A percentile compares a stretch with the other conserved stretches of the same genome.
Evolutionary conservation across 2,888 invertebrate species (phyloP).

Genomic region (Colletes collaris): DNA sequence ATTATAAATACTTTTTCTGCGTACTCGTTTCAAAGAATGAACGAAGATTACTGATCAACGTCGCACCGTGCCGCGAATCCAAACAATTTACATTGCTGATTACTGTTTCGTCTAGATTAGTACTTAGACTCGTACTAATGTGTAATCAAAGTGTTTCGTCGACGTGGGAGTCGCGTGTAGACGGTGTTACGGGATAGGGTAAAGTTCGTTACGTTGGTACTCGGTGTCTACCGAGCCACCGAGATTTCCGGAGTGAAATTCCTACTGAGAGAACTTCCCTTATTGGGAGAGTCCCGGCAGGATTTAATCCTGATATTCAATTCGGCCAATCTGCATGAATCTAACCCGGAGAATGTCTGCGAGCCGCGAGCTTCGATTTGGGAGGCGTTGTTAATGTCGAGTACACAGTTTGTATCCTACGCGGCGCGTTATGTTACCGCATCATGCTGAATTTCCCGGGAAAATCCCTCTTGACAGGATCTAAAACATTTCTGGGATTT

Average conservation of each 20-base stretch:
- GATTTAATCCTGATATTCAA: constrained; percentile 69
- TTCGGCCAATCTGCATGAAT: constrained; percentile 68
- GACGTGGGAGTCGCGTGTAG: constrained; percentile 17
- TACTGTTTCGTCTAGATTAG: constrained; percentile 36
- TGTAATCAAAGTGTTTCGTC: constrained; percentile 34
- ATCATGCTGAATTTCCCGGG: constrained; percentile 8
- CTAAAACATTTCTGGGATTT: constrained; percentile 54
- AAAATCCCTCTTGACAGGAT: constrained; percentile 18
- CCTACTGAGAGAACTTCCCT: constrained; percentile 53
- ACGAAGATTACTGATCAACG: not conserved
- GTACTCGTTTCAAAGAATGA: not conserved
- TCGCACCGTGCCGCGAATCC: constrained; percentile 4
- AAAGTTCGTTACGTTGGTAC: constrained; percentile 50
- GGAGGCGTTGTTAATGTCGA: constrained; percentile 16
- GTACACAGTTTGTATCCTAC: constrained; percentile 11
- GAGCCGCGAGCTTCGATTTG: constrained; percentile 29
- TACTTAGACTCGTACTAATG: constrained; percentile 32
- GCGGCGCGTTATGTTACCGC: not conserved
- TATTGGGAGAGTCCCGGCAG: constrained; percentile 43
- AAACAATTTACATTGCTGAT: constrained; percentile 52
- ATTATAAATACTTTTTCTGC: no score
- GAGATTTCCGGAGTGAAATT: constrained; percentile 56
- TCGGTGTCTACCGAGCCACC: constrained; percentile 18
- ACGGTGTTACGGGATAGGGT: constrained; percentile 28
- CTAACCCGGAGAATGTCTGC: constrained; percentile 35